Evolutionary conservation across 2,797 vertebrate species (phyloP).

Genomic region (Pelobates cultripes): DNA sequence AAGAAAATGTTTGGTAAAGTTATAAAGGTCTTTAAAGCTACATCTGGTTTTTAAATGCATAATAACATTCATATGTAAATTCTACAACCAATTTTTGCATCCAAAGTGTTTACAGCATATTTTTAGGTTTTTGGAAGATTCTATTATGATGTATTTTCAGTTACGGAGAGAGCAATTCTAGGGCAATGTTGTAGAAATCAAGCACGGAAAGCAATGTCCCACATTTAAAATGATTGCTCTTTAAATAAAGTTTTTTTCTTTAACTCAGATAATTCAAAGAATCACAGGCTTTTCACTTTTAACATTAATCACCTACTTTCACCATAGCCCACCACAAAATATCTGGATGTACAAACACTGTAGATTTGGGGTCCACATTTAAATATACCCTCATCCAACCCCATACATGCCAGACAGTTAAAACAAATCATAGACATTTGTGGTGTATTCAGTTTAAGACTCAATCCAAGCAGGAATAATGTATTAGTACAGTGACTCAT

Average conservation of each 20-base stretch:
- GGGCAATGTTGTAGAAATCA: conserved; percentile 45
- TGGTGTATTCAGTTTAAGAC: conserved; percentile 52
- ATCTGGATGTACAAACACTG: conserved; percentile 41
- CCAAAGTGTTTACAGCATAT: neutral
- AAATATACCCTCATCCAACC: neutral
- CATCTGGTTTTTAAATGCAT: neutral
- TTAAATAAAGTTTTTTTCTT: no score
- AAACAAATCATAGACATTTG: conserved; percentile 55
- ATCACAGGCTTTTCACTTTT: neutral
- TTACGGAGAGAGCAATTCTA: no score
- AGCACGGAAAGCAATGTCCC: neutral
- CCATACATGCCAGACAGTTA: no score
- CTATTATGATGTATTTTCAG: no score
- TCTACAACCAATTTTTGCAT: neutral
- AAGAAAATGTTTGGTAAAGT: no score
- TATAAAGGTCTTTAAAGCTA: neutral
- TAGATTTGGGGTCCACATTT: no score
- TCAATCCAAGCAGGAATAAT: conserved; percentile 50
- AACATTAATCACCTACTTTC: conserved; percentile 55
- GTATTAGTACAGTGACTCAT: conserved; percentile 37
- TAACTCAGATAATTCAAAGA: no score
- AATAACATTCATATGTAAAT: neutral
- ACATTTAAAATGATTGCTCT: no score
- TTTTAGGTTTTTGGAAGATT: no score
- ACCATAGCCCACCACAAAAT: conserved; percentile 56